A percentile compares a stretch with the other conserved stretches of the same genome.
Evolutionary conservation across 2,888 invertebrate genomes (phyloP).

Genomic region (Drepanosiphum platanoidis): DNA sequence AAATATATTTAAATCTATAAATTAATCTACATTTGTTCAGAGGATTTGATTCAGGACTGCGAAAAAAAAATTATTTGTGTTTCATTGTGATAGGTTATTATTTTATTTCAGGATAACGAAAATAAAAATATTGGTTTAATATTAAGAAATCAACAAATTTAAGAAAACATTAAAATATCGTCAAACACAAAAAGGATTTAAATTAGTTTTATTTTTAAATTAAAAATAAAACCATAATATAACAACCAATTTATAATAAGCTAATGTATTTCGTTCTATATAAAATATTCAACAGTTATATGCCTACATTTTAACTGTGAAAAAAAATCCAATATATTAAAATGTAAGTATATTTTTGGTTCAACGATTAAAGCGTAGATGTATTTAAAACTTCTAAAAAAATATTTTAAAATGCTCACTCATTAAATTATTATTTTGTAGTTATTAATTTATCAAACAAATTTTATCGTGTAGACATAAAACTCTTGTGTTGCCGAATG

Average conservation of each 20-base stretch:
- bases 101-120: conserved; percentile 3
- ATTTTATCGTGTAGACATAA: conserved; percentile 35
- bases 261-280: background rate
- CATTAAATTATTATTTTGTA: conserved; percentile 15
- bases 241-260: too few relatives aligned
- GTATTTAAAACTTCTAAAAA: background rate
- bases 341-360: background rate
- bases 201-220: too few relatives aligned
- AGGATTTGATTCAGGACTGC: background rate
- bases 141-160: background rate
- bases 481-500: conserved; percentile 54
- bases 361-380: too few relatives aligned
- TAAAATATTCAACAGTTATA: conserved; percentile 34
- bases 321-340: conserved; percentile 12
- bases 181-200: conserved; percentile 8
- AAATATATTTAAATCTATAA: too few relatives aligned
- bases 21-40: background rate
- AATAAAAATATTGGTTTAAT: conserved; percentile 1
- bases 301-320: conserved; percentile 27
- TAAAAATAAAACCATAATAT: background rate
- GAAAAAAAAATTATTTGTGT: conserved; percentile 4
- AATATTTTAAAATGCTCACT: background rate
- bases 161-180: conserved; percentile 6
- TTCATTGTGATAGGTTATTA: background rate
- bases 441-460: background rate